A percentile compares a stretch with the other conserved stretches of the same genome.
Evolutionary conservation across 2,797 vertebrate genomes (phyloP).

Genomic region (Sebastiscus albofasciatus): DNA sequence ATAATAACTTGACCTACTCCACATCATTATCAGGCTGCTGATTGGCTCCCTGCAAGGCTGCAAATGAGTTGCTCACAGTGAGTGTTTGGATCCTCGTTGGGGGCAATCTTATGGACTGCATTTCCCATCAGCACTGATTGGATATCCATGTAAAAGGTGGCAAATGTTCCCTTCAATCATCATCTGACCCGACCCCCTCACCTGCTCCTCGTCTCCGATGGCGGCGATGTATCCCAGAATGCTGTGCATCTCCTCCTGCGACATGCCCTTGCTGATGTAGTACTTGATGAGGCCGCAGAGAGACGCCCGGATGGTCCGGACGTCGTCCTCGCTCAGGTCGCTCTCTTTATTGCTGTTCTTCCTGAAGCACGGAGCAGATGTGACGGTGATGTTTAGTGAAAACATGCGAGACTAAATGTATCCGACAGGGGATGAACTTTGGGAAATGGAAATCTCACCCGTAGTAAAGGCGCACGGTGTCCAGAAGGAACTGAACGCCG

Average conservation of each 20-base stretch:
- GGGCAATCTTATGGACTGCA: neutral
- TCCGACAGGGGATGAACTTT: neutral
- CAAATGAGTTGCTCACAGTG: neutral
- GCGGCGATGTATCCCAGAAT: conserved; percentile 94
- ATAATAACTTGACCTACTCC: conserved; percentile 44
- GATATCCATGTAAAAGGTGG: too few relatives aligned
- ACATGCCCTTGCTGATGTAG: conserved; percentile 95
- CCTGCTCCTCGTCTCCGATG: conserved; percentile 94
- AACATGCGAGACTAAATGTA: neutral
- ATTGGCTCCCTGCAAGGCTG: neutral
- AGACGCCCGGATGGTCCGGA: conserved; percentile 89
- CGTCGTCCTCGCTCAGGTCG: conserved; percentile 89
- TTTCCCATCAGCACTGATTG: too few relatives aligned
- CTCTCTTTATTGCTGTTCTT: conserved; percentile 84
- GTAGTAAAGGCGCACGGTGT: conserved; percentile 93
- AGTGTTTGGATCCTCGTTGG: neutral
- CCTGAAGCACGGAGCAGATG: conserved; percentile 20
- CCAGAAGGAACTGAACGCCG: conserved; percentile 95
- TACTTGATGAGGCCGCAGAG: conserved; percentile 94
- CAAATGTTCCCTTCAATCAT: too few relatives aligned
- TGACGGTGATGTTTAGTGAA: neutral
- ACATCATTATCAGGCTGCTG: conserved; percentile 10
- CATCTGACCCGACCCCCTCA: conserved; percentile 55
- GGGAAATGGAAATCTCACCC: conserved; percentile 82
- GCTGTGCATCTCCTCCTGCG: conserved; percentile 94